A percentile compares a stretch with the other conserved stretches of the same genome.
Evolutionary conservation across 2,113 vertebrate species (phyloP).

Genomic region (Edolisoma coerulescens): DNA sequence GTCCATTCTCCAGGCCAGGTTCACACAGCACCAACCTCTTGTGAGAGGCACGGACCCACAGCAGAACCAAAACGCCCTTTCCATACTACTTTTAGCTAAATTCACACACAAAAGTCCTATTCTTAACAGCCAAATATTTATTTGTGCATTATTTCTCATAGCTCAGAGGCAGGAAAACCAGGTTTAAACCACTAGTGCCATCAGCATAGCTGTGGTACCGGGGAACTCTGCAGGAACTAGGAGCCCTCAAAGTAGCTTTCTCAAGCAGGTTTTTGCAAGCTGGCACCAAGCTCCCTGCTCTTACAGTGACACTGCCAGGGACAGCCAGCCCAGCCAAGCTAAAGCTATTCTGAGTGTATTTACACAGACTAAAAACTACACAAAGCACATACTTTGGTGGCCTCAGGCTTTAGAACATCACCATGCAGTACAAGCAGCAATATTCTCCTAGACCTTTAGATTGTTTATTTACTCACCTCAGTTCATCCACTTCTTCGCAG

Average conservation of each 20-base stretch:
- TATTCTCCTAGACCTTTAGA: neutral
- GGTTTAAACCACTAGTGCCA: neutral
- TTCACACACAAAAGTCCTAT: neutral
- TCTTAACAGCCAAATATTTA: neutral
- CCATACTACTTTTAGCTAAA: neutral
- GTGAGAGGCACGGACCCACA: fast-evolving
- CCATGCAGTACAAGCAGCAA: neutral
- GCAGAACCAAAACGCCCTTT: neutral
- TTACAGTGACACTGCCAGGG: neutral
- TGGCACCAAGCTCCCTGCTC: neutral
- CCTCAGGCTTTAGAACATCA: neutral
- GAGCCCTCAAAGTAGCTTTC: neutral
- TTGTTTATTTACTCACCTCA: neutral
- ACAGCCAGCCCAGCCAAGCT: neutral
- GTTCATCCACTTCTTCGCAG: neutral
- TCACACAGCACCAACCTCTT: neutral
- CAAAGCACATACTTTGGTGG: neutral
- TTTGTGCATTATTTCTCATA: neutral
- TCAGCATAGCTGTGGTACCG: neutral
- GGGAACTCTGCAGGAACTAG: neutral
- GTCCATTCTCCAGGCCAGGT: neutral
- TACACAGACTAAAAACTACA: neutral
- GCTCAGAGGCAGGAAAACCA: neutral
- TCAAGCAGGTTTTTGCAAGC: neutral
- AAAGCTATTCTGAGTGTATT: neutral